Evolutionary conservation across 2,113 vertebrate genomes (phyloP).

Genomic region (Genyomyrus donnyi): DNA sequence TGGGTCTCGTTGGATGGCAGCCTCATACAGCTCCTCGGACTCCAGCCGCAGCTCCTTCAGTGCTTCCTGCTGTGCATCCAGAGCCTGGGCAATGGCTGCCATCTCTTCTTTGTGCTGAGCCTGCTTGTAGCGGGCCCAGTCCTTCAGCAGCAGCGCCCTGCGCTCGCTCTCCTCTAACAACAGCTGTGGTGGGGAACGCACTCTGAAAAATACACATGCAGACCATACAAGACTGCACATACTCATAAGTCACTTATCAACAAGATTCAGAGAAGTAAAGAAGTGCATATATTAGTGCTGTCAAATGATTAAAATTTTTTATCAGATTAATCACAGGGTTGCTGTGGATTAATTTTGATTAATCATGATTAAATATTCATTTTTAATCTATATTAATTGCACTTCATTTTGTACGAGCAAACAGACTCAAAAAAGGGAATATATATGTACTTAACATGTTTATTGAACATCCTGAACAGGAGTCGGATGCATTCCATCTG

Average conservation of each 20-base stretch:
- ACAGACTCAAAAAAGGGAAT: too few relatives aligned
- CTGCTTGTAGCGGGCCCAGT: constrained; percentile 75
- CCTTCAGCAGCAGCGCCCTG: constrained; percentile 76
- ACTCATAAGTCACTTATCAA: background rate
- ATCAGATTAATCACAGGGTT: too few relatives aligned
- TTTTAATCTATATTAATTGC: too few relatives aligned
- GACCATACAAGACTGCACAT: background rate
- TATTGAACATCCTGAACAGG: too few relatives aligned
- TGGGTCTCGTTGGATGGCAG: constrained; percentile 67
- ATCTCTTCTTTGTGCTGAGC: constrained; percentile 69
- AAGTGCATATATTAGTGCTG: background rate
- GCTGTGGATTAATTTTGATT: too few relatives aligned
- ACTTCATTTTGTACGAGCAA: too few relatives aligned
- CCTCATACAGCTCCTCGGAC: constrained; percentile 72
- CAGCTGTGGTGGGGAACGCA: constrained; percentile 50
- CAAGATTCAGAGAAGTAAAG: background rate
- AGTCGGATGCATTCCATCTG: too few relatives aligned
- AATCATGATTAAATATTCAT: too few relatives aligned
- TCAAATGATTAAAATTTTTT: too few relatives aligned
- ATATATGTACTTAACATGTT: too few relatives aligned
- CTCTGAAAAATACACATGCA: constrained; percentile 49
- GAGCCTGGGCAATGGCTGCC: constrained; percentile 51
- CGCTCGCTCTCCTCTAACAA: constrained; percentile 71
- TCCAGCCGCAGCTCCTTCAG: constrained; percentile 74
- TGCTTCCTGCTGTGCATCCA: constrained; percentile 74